Conservation (phyloP, 2,888 invertebrate species). For the Dolichopus griseipennis region DNA sequence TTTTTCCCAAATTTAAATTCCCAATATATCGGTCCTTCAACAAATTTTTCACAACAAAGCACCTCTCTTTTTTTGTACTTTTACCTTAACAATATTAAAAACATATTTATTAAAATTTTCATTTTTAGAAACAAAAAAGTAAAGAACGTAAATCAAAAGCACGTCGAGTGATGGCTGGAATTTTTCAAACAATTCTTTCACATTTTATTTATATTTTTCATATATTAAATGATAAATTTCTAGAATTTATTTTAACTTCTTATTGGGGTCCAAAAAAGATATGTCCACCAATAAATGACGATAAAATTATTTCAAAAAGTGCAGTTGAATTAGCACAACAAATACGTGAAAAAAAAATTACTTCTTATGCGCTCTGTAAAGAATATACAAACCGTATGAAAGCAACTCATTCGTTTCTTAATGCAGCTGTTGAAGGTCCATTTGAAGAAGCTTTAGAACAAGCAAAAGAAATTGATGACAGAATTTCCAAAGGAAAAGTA, state of each 20-base stretch:
- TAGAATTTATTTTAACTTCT: constrained; percentile 35
- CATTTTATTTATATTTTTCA: constrained; percentile 25
- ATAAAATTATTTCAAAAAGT: constrained; percentile 49
- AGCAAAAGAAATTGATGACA: constrained; percentile 62
- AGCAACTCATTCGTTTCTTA: constrained; percentile 59
- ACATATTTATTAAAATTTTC: background rate
- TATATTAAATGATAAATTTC: constrained; percentile 29
- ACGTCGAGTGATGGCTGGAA: constrained; percentile 14
- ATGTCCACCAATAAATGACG: constrained; percentile 29
- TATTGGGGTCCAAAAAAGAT: constrained; percentile 32
- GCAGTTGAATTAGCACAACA: constrained; percentile 57
- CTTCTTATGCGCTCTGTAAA: constrained; percentile 59
- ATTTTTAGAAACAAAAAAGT: background rate
- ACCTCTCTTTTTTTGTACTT: background rate
- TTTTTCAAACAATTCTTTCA: constrained; percentile 11
- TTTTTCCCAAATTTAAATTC: too few relatives aligned
- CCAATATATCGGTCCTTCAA: too few relatives aligned
- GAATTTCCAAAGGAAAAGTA: constrained; percentile 52
- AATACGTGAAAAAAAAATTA: constrained; percentile 56
- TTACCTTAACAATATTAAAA: background rate
- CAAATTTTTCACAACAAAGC: too few relatives aligned
- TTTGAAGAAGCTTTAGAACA: constrained; percentile 70
- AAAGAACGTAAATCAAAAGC: constrained; percentile 9
- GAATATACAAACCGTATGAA: constrained; percentile 70
- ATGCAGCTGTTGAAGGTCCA: constrained; percentile 74